These are phyloP conservation scores for Delichon dasypus DNA, from an alignment of 2,797 vertebrate species.

Conservation along the genomic window DNA sequence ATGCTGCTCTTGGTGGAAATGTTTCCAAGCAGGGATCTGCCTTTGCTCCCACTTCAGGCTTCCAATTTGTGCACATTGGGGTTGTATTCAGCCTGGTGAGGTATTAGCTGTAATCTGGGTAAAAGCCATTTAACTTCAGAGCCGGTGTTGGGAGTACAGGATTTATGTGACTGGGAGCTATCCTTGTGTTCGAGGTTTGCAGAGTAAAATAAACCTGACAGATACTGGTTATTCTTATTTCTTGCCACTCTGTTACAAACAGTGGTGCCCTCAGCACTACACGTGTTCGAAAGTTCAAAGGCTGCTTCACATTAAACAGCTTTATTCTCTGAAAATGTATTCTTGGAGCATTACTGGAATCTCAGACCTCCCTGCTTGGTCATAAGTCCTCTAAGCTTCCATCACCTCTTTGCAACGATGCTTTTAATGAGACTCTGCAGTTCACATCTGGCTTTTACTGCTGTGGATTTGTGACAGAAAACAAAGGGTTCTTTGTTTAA, in stretches of 20 bases:
- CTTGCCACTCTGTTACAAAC: neutral
- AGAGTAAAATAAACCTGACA: neutral
- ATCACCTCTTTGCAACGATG: conserved; percentile 54
- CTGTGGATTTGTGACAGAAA: conserved; percentile 54
- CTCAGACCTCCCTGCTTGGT: conserved; percentile 63
- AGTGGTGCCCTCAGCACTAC: neutral
- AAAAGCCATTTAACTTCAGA: neutral
- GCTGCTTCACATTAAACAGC: neutral
- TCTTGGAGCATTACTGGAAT: conserved; percentile 30
- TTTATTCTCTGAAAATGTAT: conserved; percentile 13
- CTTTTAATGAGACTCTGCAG: conserved; percentile 67
- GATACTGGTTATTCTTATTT: neutral
- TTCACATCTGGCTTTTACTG: conserved; percentile 70
- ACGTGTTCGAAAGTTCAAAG: neutral
- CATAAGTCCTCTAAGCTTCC: conserved; percentile 67
- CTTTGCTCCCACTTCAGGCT: neutral
- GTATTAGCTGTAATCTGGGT: neutral
- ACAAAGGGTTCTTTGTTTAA: conserved; percentile 73
- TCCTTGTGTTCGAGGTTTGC: neutral
- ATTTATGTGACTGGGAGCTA: neutral
- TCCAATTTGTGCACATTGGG: neutral
- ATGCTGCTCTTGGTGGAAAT: neutral
- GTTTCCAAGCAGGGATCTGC: neutral
- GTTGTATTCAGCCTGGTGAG: neutral
- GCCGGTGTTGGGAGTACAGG: neutral